These are phyloP conservation scores for Neodon shergylaensis DNA, from an alignment of 2,113 vertebrate species.

Conservation along the genomic window DNA sequence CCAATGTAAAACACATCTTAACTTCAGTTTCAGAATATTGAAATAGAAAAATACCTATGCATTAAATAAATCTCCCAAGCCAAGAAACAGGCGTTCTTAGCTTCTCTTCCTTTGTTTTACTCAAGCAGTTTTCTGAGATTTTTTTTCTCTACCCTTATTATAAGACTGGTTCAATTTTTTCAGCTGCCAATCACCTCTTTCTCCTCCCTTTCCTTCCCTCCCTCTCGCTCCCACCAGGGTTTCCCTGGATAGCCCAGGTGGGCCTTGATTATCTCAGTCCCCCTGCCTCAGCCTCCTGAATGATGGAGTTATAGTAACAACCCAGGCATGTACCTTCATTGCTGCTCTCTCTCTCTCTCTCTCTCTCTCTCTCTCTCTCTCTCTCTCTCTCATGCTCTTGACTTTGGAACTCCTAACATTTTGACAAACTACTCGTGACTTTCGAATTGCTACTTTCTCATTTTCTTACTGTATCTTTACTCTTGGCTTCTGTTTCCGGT, in stretches of 20 bases:
- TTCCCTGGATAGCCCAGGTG: neutral
- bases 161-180: slow-evolving; percentile 18
- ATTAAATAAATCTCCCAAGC: neutral
- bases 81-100: neutral
- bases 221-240: neutral
- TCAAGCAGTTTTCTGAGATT: neutral
- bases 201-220: too few species aligned
- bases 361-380: too few species aligned
- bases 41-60: neutral
- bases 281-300: neutral
- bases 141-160: neutral
- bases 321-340: neutral
- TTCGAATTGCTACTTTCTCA: neutral
- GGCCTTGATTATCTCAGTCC: neutral
- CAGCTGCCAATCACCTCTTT: neutral
- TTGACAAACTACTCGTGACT: neutral
- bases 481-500: neutral
- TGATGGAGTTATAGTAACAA: neutral
- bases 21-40: slow-evolving; percentile 6
- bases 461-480: neutral
- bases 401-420: neutral
- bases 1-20: neutral
- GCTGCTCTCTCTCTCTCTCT: neutral
- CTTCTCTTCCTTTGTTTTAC: neutral
- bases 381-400: neutral